Base-by-base conservation (phyloP, 2,113 vertebrate genomes). In the Tilapia sparmanii region DNA sequence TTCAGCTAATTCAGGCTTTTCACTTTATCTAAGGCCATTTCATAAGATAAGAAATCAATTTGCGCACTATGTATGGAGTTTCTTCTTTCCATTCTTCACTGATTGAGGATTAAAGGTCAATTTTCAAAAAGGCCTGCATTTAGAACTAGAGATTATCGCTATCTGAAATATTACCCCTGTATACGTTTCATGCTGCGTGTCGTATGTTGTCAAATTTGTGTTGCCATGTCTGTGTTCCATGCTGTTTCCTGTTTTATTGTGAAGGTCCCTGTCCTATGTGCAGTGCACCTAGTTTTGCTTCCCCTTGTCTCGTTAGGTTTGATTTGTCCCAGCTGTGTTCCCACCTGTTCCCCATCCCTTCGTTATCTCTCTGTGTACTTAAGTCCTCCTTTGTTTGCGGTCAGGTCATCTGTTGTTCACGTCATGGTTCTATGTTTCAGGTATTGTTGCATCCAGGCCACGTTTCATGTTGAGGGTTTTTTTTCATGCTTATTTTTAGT, bases 371-470 rank as follows among this genome's bases (percentile, higher is more conserved):
- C 59, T 63, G 16, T 33, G 59, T 63, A 19, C 59, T 63, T 63
- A 61, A 61, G 57, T 33, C 57, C 29, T 61, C 57, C 5, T 63
- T 63, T 19, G 16, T 2, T 63, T 18, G 9, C 0, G 0, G 0
- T 33, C 59, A 33, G 59, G 9, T 63, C 7, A 9, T 19, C 4
- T 63, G 29, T 63, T 33, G 29, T 33, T 61, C 3, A 61, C 0
- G 0, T 33, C 29, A 33, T 33, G 5, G 29, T 19, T 3, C 15
- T 2, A 59, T 59, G 57, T 54, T 22, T 54, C 53, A 24, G 53
- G 53, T 0, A 6, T 33, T 61, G 15, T 18, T 61, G 57, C 8
- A 61, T 6, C 15, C 29, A 61, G 5, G 29, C 57, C 1, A 33
- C 10, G 29, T 1, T 33, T 61, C 57, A 0, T 33, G 29, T 61